Conservation (phyloP, 1,140 invertebrate genomes). For the Diploscapter pachys region DNA sequence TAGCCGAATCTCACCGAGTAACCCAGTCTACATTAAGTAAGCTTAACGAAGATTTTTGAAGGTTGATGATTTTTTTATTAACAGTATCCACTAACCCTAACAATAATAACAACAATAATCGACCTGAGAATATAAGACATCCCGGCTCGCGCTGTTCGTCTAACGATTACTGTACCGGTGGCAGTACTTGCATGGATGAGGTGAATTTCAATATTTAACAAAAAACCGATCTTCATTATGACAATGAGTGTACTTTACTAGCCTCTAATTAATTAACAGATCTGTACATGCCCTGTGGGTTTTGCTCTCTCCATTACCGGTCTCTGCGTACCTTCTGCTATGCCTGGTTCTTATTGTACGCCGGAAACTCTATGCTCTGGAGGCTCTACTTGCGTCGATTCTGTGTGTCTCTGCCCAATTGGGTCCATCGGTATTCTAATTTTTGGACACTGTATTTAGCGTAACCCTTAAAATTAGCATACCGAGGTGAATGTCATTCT, state of each 20-base stretch:
- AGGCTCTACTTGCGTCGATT: conserved; percentile 15
- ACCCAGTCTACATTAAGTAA: no score
- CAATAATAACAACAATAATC: no score
- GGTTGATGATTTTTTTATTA: no score
- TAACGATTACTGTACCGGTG: conserved; percentile 14
- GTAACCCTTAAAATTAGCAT: neutral
- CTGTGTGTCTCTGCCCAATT: conserved; percentile 15
- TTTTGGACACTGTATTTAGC: neutral
- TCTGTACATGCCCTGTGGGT: conserved; percentile 12
- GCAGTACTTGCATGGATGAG: conserved; percentile 8
- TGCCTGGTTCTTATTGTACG: neutral
- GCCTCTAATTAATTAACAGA: conserved; percentile 3
- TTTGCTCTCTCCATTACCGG: neutral
- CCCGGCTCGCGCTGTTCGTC: conserved; percentile 16
- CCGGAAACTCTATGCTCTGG: neutral
- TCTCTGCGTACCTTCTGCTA: conserved; percentile 6
- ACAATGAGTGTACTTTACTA: neutral
- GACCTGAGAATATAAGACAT: neutral
- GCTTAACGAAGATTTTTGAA: no score
- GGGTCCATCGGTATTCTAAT: conserved; percentile 3
- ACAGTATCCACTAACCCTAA: no score
- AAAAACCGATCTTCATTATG: neutral
- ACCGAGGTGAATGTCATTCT: conserved; percentile 8
- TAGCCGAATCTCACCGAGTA: no score
- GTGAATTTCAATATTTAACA: neutral